Evolutionary conservation across 2,888 invertebrate species (phyloP).

Genomic region (Sarcophaga variegata): DNA sequence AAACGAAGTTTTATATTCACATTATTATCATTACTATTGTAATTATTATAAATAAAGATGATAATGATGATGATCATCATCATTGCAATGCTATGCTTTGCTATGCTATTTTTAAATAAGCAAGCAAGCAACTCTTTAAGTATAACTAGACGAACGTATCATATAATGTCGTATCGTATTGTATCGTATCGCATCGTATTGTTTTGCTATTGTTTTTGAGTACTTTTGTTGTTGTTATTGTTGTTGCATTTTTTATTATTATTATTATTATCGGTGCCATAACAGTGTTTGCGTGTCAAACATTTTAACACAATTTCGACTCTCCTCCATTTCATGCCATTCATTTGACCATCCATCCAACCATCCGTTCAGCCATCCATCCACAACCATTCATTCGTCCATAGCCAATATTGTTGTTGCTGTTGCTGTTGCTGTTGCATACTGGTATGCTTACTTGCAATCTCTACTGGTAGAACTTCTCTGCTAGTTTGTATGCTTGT

Average conservation of each 20-base stretch:
- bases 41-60: conserved; percentile 42
- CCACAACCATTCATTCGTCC: not conserved
- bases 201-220: not conserved
- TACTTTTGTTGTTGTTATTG: not conserved
- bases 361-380: not conserved
- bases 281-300: conserved; percentile 63
- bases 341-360: not conserved
- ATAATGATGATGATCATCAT: conserved; percentile 31
- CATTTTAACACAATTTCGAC: conserved; percentile 53
- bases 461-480: not conserved
- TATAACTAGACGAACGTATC: conserved; percentile 16
- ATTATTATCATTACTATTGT: conserved; percentile 32
- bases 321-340: conserved; percentile 21
- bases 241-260: conserved; percentile 11
- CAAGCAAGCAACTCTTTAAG: not conserved
- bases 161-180: not conserved
- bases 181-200: conserved; percentile 18
- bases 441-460: conserved; percentile 4
- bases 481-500: not conserved
- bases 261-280: conserved; percentile 47
- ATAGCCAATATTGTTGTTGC: conserved; percentile 40
- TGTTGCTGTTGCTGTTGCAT: conserved; percentile 15
- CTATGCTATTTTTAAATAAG: conserved; percentile 1
- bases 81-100: conserved; percentile 4
- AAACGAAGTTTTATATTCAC: not conserved